These are phyloP conservation scores for Neodiprion fabricii DNA, from an alignment of 1,140 invertebrate genomes.

Conservation along the genomic window DNA sequence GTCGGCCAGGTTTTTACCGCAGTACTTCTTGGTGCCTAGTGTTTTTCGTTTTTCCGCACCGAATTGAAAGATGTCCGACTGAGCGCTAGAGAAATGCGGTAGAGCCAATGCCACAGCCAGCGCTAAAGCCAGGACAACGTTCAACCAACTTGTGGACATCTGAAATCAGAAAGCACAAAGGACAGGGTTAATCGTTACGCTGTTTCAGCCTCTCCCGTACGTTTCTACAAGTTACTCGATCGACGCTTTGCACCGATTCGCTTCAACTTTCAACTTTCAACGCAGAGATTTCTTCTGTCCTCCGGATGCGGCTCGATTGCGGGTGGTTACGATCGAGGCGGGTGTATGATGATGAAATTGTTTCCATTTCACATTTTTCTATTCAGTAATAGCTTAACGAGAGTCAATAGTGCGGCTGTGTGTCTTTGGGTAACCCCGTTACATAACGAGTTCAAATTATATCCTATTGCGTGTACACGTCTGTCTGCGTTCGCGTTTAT, in stretches of 20 bases:
- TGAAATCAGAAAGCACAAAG: conserved; percentile 36
- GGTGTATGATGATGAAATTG: background rate
- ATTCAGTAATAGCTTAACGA: conserved; percentile 1
- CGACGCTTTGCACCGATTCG: no score
- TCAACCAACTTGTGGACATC: conserved; percentile 49
- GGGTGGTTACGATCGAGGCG: background rate
- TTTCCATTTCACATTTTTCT: background rate
- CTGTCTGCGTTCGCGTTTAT: no score
- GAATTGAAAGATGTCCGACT: conserved; percentile 39
- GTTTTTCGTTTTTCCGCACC: conserved; percentile 33
- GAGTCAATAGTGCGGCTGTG: background rate
- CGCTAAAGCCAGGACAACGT: conserved; percentile 38
- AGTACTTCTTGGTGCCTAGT: conserved; percentile 42
- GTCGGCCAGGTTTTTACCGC: conserved; percentile 52
- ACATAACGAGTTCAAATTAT: conserved; percentile 1
- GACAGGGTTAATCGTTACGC: background rate
- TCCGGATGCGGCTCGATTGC: no score
- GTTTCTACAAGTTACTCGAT: no score
- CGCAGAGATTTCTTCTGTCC: no score
- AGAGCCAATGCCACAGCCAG: conserved; percentile 38
- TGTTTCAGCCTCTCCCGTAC: no score
- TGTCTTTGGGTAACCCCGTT: conserved; percentile 1
- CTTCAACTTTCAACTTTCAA: no score
- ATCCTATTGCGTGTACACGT: background rate
- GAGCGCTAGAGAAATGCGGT: conserved; percentile 38